Evolutionary conservation across 2,888 invertebrate species (phyloP).

Genomic region (Cryptus viduatorius): DNA sequence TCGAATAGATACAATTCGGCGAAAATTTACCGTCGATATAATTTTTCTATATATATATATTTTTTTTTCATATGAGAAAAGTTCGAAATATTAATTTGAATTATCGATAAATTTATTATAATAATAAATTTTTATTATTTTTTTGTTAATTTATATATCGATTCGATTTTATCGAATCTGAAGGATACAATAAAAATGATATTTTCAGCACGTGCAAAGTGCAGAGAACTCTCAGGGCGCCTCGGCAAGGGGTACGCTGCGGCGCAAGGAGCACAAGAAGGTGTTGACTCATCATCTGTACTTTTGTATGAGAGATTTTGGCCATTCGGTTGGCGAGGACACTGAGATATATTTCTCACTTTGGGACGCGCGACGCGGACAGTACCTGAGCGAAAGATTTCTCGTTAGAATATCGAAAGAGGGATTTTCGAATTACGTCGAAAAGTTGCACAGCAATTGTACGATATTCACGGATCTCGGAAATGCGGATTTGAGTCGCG

Average conservation of each 20-base stretch:
- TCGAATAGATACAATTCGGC: no score
- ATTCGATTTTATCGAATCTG: no score
- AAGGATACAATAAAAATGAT: conserved; percentile 18
- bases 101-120: not conserved
- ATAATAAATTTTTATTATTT: no score
- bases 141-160: no score
- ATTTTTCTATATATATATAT: no score
- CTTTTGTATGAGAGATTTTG: conserved; percentile 95
- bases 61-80: no score
- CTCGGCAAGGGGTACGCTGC: conserved; percentile 87
- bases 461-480: conserved; percentile 95
- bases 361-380: conserved; percentile 92
- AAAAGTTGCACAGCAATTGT: conserved; percentile 94
- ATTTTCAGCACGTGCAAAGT: conserved; percentile 86
- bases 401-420: conserved; percentile 95
- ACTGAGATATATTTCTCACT: conserved; percentile 95
- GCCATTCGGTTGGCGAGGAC: conserved; percentile 94
- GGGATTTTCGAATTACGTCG: conserved; percentile 95
- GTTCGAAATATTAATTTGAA: not conserved
- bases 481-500: conserved; percentile 93
- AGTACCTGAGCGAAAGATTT: conserved; percentile 95
- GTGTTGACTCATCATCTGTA: conserved; percentile 92
- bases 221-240: conserved; percentile 86
- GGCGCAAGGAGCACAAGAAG: conserved; percentile 87
- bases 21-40: no score